Evolutionary conservation across 2,888 invertebrate genomes (phyloP), one percentile per base, ranked within the genome.

Genomic region (Cenopis cana): DNA sequence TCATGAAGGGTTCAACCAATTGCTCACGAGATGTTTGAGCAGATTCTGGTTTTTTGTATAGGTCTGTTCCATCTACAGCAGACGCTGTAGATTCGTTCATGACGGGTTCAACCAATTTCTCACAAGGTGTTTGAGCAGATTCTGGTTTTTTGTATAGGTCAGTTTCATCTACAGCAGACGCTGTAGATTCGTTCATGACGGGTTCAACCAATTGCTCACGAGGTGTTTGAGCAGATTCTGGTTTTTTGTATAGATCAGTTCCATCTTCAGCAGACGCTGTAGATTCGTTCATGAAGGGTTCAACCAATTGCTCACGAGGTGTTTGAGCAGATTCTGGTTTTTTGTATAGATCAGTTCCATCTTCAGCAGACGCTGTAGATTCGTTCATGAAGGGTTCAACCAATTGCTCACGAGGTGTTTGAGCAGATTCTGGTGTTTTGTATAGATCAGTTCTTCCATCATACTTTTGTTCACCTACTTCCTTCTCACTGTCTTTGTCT

Each of bases 261-360:
- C n/a, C 91, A 74, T 93, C 93, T n/a, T 93, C 93, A 17, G 93
- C 93, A 0, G 91, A 91, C 17, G 90, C 91, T 29, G 92, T 91
- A 18, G 91, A 85, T 78, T 91, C 90, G 78, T 86, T 91, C 87
- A 91, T 87, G 72, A 80, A 89, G 8, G 85, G 82, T 73, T 84
- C 77, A 59, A 78, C 75, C 56, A 77, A 36, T 73, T 79, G 77
- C 41, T 82, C 78, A 60, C 76, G 77, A 14, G 78, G 62, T 72
- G 82, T 82, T 29, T 79, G 74, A 36, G 76, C 38, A 59, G 74
- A 67, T 69, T 81, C 79, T 24, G n/a, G n/a, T n/a, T n/a, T n/a
- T n/a, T n/a, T n/a, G n/a, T n/a, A n/a, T n/a, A n/a, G n/a, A n/a
- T n/a, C n/a, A n/a, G n/a, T n/a, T n/a, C n/a, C 91, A 74, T 93